Conservation (phyloP, 2,888 invertebrate genomes). For the Melanargia galathea region DNA sequence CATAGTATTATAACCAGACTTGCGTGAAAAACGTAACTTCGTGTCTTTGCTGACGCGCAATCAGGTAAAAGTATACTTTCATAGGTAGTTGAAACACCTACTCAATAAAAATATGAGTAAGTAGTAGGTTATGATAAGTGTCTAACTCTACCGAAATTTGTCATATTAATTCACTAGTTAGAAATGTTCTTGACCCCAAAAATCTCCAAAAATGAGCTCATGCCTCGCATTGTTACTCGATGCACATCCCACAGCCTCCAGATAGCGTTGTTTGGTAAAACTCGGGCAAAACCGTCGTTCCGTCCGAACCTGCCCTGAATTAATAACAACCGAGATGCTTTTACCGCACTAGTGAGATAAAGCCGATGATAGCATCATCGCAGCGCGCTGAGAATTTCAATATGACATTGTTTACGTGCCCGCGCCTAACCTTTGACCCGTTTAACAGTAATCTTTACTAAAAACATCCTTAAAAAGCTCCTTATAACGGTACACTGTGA, state of each 20-base stretch:
- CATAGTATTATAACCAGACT: too few relatives aligned
- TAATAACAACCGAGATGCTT: constrained; percentile 21
- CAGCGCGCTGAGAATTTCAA: constrained; percentile 24
- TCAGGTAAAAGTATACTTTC: too few relatives aligned
- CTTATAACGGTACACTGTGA: background rate
- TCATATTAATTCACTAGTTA: background rate
- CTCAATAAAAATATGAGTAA: background rate
- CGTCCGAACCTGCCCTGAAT: constrained; percentile 25
- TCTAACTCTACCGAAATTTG: background rate
- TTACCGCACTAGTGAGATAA: constrained; percentile 20
- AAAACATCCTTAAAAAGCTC: constrained; percentile 8
- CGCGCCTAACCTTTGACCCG: constrained; percentile 20
- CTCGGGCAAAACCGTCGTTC: constrained; percentile 20
- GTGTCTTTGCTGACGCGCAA: too few relatives aligned
- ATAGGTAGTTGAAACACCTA: too few relatives aligned
- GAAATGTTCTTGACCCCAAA: constrained; percentile 9
- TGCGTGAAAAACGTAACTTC: too few relatives aligned
- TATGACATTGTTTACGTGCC: constrained; percentile 24
- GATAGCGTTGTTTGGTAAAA: constrained; percentile 27
- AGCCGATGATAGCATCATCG: constrained; percentile 19
- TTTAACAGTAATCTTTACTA: constrained; percentile 16
- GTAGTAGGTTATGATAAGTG: background rate
- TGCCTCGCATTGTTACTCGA: constrained; percentile 1
- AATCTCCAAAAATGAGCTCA: constrained; percentile 10
- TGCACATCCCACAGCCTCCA: constrained; percentile 14